Base-by-base conservation (phyloP, 2,888 invertebrate genomes). In the Meliscaeva auricollis region DNA sequence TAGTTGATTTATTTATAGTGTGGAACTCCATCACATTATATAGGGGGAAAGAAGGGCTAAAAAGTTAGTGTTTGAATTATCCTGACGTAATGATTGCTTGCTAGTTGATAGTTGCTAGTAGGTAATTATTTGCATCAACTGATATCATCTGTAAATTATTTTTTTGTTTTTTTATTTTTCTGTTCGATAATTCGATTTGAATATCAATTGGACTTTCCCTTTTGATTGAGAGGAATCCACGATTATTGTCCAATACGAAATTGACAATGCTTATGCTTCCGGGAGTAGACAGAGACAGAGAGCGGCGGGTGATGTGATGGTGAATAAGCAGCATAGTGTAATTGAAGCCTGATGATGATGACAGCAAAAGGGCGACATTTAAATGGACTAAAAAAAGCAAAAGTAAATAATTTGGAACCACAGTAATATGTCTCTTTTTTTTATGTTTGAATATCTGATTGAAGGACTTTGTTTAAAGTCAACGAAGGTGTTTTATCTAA, bases 351-450 rank as follows among this genome's bases (percentile, higher is more conserved):
- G 76, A 48, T 80, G 26, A 30, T 35, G 38, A 38, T 13, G 80
- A 84, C 68, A 81, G 69, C 56, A 58, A 81, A 85, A 85, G 85
- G 80, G 85, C 41, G 68, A 74, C 80, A 85, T 76, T 84, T 76
- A 80, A 66, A 32, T 48, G 68, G 56, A n/a, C 17, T 35, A n/a
- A 70, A 70, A 54, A 3, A 38, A 38, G 35, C 9, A 35, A 8
- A 38, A 44, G 7, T 17, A 13, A 52, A 20, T 58, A 13, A 15
- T 32, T 66, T 17, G 0, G 17, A 62, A 44, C 3, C 7, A 6
- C 15, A 58, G 60, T 72, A 46, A 52, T n/a, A n/a, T n/a, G 35
- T 35, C 35, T 60, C 32, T 66, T 56, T 62, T 22, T 4, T 46
- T 17, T 13, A 2, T 1, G 6, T 11, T 66, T 30, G 5, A 20